Percentiles rank a stretch among this genome's conserved stretches.
Conservation (phyloP, 1,140 invertebrate species). For the Ericerus pela region DNA sequence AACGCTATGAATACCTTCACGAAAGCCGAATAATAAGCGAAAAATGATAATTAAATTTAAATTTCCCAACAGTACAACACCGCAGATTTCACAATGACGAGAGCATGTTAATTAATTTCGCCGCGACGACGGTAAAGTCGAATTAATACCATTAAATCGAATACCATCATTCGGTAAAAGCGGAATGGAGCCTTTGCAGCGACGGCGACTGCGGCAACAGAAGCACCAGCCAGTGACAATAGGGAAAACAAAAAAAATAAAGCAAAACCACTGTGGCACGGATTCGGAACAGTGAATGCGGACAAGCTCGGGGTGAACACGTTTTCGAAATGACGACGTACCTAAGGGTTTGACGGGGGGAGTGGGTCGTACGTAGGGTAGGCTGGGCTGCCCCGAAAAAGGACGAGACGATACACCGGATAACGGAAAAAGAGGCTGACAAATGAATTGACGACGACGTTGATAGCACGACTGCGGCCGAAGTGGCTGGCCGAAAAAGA, state of each 20-base stretch:
- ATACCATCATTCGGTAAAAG: constrained; percentile 1
- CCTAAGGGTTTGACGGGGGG: no score
- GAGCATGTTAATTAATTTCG: constrained; percentile 8
- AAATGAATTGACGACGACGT: constrained; percentile 3
- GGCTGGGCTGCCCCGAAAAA: no score
- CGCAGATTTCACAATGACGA: constrained; percentile 4
- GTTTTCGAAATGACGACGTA: constrained; percentile 6
- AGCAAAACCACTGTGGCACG: background rate
- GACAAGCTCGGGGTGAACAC: constrained; percentile 6
- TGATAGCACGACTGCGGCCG: background rate
- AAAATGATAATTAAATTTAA: constrained; percentile 12
- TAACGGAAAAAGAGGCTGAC: constrained; percentile 4
- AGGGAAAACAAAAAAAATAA: background rate
- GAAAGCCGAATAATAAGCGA: background rate
- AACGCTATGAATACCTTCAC: background rate
- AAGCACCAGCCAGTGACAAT: background rate
- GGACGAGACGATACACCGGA: no score
- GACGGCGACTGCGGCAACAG: background rate
- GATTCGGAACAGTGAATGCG: background rate
- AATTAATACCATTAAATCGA: constrained; percentile 10
- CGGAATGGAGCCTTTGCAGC: background rate
- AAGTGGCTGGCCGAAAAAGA: background rate
- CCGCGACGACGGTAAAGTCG: constrained; percentile 4
- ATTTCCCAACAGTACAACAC: constrained; percentile 1
- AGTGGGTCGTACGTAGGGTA: no score